phyloP scores from a whole-genome alignment of 2,113 vertebrate genomes.

The Lagopus leucura region DNA sequence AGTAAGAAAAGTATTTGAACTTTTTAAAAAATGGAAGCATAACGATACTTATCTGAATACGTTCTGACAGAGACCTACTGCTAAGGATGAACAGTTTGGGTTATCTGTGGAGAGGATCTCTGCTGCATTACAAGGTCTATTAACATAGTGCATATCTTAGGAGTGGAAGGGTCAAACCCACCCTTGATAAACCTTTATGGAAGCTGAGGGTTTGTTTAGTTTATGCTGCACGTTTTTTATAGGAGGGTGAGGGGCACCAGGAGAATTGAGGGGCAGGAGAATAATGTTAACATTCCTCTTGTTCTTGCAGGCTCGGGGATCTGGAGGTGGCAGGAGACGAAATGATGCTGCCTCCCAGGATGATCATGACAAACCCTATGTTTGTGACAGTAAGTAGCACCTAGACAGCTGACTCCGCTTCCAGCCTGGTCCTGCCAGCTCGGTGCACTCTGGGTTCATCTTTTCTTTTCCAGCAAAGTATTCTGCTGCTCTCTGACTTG shows the following conservation, averaged over 20 bases:
- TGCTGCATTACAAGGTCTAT: slow-evolving; percentile 1
- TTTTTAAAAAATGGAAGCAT: slow-evolving; percentile 39
- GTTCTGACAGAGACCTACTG: slow-evolving; percentile 31
- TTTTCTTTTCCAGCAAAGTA: slow-evolving; percentile 28
- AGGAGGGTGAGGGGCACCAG: slow-evolving; percentile 27
- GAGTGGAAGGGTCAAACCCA: slow-evolving; percentile 7
- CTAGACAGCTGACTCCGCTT: slow-evolving; percentile 43
- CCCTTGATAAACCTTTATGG: slow-evolving; percentile 11
- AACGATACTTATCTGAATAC: slow-evolving; percentile 25
- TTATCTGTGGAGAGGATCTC: background rate
- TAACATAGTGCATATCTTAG: slow-evolving; percentile 4
- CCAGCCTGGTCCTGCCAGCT: slow-evolving; percentile 16
- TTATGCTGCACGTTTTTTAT: slow-evolving; percentile 3
- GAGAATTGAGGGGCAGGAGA: background rate
- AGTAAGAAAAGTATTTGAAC: slow-evolving; percentile 49
- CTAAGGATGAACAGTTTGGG: slow-evolving; percentile 32
- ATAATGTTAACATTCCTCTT: slow-evolving; percentile 30
- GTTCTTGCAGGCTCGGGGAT: slow-evolving; percentile 88
- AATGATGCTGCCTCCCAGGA: slow-evolving; percentile 87
- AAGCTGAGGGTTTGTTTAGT: slow-evolving; percentile 52
- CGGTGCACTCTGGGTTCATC: background rate
- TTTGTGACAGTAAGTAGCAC: slow-evolving; percentile 95
- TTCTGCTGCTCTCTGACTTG: slow-evolving; percentile 6
- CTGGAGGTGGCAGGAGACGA: slow-evolving; percentile 87
- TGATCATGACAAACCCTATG: slow-evolving; percentile 95